Evolutionary conservation across 2,113 vertebrate genomes (phyloP).

Genomic region (Nanorana parkeri): DNA sequence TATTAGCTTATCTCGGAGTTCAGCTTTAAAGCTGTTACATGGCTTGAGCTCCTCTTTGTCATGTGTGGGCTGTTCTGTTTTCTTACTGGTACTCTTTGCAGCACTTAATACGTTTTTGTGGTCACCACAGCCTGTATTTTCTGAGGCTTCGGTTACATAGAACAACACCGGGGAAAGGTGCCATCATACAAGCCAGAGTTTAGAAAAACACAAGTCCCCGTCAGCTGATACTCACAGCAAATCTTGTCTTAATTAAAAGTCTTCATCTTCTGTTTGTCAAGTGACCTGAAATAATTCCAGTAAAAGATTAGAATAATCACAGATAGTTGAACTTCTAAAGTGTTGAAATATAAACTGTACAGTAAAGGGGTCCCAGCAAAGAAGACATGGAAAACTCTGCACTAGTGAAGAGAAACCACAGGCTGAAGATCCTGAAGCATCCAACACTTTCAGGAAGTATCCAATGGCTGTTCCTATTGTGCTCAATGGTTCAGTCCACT

Average conservation of each 20-base stretch:
- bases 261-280: neutral
- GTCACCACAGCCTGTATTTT: slow-evolving; percentile 15
- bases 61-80: slow-evolving; percentile 19
- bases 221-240: neutral
- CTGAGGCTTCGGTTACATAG: slow-evolving; percentile 13
- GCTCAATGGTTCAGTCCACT: no score
- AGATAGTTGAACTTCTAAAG: neutral
- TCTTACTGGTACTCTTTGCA: slow-evolving; percentile 9
- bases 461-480: no score
- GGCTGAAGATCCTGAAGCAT: no score
- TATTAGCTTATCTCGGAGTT: no score
- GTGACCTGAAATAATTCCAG: neutral
- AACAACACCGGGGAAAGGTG: slow-evolving; percentile 23
- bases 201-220: slow-evolving; percentile 21
- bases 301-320: slow-evolving; percentile 1
- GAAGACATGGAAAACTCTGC: no score
- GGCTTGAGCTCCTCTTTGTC: slow-evolving; percentile 6
- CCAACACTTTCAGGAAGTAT: no score
- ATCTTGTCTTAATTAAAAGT: slow-evolving; percentile 32
- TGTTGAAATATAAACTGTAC: neutral
- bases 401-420: no score
- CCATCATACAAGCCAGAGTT: slow-evolving; percentile 9
- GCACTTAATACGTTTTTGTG: slow-evolving; percentile 31
- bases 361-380: no score
- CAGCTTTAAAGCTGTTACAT: no score